These are phyloP conservation scores for Chiroxiphia lanceolata DNA, from an alignment of 2,797 vertebrate species.

Conservation along the genomic window DNA sequence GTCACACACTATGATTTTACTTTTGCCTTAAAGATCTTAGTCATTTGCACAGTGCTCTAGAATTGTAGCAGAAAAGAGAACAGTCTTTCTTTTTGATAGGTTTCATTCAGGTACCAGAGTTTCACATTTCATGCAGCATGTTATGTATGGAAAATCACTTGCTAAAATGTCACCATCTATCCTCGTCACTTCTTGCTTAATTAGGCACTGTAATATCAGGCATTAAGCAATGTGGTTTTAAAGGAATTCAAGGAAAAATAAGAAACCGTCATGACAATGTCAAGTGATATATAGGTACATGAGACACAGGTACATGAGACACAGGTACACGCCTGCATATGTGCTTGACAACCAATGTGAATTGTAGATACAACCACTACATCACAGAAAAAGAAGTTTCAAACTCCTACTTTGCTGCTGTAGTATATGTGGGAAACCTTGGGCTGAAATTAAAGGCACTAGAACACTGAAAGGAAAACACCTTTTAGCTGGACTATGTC, in stretches of 20 bases:
- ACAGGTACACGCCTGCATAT: rapidly evolving
- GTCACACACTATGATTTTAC: not conserved
- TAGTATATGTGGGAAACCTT: not conserved
- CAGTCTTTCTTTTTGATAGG: not conserved
- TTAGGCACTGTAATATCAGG: not conserved
- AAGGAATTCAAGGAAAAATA: not conserved
- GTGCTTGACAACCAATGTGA: not conserved
- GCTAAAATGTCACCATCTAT: constrained; percentile 18
- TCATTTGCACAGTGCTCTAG: not conserved
- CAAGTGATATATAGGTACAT: not conserved
- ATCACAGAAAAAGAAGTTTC: not conserved
- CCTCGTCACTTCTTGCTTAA: constrained; percentile 8
- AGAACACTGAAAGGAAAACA: not conserved
- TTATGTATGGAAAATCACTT: constrained; percentile 1
- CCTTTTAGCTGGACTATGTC: not conserved
- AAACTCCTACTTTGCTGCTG: not conserved
- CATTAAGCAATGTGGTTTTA: not conserved
- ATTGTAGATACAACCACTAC: not conserved
- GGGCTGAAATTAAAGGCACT: not conserved
- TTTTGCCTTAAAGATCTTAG: not conserved
- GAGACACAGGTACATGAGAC: not conserved
- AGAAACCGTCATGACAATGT: not conserved
- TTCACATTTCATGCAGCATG: not conserved
- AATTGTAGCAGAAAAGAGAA: not conserved
- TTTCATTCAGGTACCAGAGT: not conserved